Evolutionary conservation across 1,140 invertebrate genomes (phyloP), one percentile per base, ranked within the genome.

Genomic region (Drosophila pallidifrons): DNA sequence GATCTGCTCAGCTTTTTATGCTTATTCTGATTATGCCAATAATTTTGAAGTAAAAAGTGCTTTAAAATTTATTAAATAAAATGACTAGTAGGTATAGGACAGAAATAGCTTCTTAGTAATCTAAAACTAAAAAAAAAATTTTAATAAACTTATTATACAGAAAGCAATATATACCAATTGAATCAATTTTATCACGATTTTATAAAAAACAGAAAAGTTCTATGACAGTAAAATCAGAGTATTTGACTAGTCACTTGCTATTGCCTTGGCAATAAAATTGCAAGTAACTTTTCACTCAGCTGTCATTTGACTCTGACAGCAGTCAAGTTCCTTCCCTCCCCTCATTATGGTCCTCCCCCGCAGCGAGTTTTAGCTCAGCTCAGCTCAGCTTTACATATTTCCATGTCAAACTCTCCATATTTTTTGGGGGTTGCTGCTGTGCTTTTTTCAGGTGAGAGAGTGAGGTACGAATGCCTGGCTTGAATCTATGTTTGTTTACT

Each of bases 371-470:
- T 5, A 25, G 20, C 2, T 5, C 35, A 11, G 35, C 35, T 38
- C 49, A 52, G 11, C 8, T 59, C 38, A 45, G 57, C 66, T 68
- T 73, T 71, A 64, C 70, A 75, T 64, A 59, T 80, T 76, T 79
- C 49, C 47, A 79, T 87, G 82, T 81, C 64, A 75, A 75, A 70
- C 66, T 49, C 20, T 38, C 30, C 32, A 28, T 51, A 46, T 45
- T 66, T 68, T 83, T 73, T n/a, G 47, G 66, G 83, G 83, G 85
- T 82, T 71, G 83, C 61, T 87, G 83, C 80, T 88, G 85, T 83
- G 80, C 81, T 72, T 80, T 82, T 25, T 75, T 46, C 83, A 88
- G 85, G 83, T 85, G 57, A 64, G 60, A 54, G 20, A 38, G 35
- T 38, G 35, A 38, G 35, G 7, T 10, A 10, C 41, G 59, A 11